These are phyloP conservation scores for Virgularia gustaviana DNA, from an alignment of 92 coral and sea anemone species.

Conservation along the genomic window DNA sequence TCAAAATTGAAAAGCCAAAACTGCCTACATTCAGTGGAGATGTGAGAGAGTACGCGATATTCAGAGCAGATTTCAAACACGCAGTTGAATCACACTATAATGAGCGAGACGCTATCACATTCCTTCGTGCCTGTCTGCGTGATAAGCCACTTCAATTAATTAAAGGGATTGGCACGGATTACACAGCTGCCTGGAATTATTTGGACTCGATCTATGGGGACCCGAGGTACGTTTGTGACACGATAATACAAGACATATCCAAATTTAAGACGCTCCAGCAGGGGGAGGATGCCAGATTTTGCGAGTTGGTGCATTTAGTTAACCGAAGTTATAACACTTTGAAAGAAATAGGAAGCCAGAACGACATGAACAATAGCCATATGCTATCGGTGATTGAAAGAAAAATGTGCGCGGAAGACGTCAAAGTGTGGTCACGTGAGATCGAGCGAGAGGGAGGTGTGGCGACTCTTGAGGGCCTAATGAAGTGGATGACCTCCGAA, in stretches of 20 bases:
- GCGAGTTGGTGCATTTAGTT: slow-evolving; percentile 46
- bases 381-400: slow-evolving; percentile 51
- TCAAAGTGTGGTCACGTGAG: slow-evolving; percentile 51
- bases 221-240: slow-evolving; percentile 32
- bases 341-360: slow-evolving; percentile 42
- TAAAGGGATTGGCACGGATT: slow-evolving; percentile 53
- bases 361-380: slow-evolving; percentile 51
- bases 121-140: slow-evolving; percentile 34
- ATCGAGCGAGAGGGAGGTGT: slow-evolving; percentile 34
- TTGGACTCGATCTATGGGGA: slow-evolving; percentile 45
- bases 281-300: slow-evolving; percentile 47
- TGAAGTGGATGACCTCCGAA: slow-evolving; percentile 51
- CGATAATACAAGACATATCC: slow-evolving; percentile 35
- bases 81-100: slow-evolving; percentile 1
- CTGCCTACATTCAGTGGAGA: slow-evolving; percentile 45
- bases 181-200: slow-evolving; percentile 49
- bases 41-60: slow-evolving; percentile 30
- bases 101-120: slow-evolving; percentile 34
- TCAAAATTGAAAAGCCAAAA: slow-evolving; percentile 56
- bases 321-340: slow-evolving; percentile 38
- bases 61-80: slow-evolving; percentile 13
- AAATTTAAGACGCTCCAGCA: slow-evolving; percentile 26
- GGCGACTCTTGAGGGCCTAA: slow-evolving; percentile 49
- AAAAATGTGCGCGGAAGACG: slow-evolving; percentile 50
- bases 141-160: slow-evolving; percentile 51